phyloP scores from a whole-genome alignment of 2,797 vertebrate genomes.

The Agapornis canus region DNA sequence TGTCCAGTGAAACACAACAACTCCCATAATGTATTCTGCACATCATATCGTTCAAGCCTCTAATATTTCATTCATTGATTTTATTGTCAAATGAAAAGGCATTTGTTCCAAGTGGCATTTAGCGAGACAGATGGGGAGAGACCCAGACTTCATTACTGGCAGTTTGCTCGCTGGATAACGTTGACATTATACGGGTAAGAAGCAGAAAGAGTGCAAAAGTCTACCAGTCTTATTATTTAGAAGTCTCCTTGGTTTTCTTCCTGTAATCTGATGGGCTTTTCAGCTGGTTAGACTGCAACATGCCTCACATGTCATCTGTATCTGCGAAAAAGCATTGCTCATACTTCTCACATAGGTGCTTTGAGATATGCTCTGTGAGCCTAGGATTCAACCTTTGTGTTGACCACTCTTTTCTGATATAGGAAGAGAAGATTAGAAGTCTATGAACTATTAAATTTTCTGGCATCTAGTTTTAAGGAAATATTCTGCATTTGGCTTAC shows the following conservation, averaged over 20 bases:
- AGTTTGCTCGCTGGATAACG: slow-evolving; percentile 49
- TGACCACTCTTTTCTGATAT: not conserved
- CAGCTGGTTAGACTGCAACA: not conserved
- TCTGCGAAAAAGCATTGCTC: not conserved
- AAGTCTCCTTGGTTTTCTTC: not conserved
- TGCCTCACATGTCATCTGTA: not conserved
- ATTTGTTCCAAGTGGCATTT: slow-evolving; percentile 80
- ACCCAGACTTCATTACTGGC: slow-evolving; percentile 75
- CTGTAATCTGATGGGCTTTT: not conserved
- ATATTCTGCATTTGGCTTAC: not conserved
- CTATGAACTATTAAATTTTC: not conserved
- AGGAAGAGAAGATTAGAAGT: not conserved
- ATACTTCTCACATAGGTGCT: not conserved
- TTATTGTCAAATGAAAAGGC: slow-evolving; percentile 82
- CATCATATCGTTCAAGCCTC: slow-evolving; percentile 55
- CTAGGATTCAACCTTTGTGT: not conserved
- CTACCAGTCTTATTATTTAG: not conserved
- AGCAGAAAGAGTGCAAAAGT: not conserved
- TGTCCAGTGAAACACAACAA: slow-evolving; percentile 37
- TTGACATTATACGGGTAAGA: slow-evolving; percentile 36
- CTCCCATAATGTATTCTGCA: slow-evolving; percentile 74
- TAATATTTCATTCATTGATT: slow-evolving; percentile 84
- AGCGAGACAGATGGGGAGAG: slow-evolving; percentile 72
- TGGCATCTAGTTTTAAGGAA: not conserved
- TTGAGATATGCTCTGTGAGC: not conserved